Conservation (phyloP, 2,888 invertebrate species). For the Pachliopta kotzebuea region DNA sequence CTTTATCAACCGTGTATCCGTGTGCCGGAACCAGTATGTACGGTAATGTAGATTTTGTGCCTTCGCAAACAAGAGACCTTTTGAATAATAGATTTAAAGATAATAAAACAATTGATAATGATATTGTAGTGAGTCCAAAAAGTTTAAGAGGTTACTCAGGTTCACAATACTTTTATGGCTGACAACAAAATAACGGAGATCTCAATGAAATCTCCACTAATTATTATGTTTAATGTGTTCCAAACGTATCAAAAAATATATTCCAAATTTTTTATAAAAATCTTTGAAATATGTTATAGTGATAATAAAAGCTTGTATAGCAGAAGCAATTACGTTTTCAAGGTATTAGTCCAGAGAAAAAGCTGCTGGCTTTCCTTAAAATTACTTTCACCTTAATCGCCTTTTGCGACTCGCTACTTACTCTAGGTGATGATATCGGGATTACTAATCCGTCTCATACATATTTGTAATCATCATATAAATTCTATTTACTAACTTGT, state of each 20-base stretch:
- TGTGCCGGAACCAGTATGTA: conserved; percentile 68
- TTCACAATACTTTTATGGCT: conserved; percentile 68
- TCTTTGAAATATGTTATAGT: neutral
- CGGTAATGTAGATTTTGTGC: conserved; percentile 63
- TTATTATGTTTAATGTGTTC: conserved; percentile 16
- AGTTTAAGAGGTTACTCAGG: conserved; percentile 65
- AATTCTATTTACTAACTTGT: neutral
- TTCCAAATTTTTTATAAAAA: neutral
- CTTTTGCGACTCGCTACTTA: too few species aligned
- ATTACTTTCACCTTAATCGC: too few species aligned
- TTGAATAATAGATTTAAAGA: conserved; percentile 47
- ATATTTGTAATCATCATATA: neutral
- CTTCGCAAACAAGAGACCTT: conserved; percentile 51
- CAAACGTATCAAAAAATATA: neutral
- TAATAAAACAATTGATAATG: conserved; percentile 51
- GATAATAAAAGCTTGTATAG: conserved; percentile 15
- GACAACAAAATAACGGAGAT: conserved; percentile 50
- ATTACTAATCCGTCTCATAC: neutral
- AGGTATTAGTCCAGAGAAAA: too few species aligned
- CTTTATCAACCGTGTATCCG: conserved; percentile 70
- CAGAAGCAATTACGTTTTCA: neutral
- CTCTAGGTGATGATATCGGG: too few species aligned
- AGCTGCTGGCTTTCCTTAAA: too few species aligned
- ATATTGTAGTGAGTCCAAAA: conserved; percentile 64
- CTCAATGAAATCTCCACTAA: conserved; percentile 30